These are phyloP conservation scores for Gymnoscopelus braueri DNA, from an alignment of 2,797 vertebrate genomes.

Conservation along the genomic window DNA sequence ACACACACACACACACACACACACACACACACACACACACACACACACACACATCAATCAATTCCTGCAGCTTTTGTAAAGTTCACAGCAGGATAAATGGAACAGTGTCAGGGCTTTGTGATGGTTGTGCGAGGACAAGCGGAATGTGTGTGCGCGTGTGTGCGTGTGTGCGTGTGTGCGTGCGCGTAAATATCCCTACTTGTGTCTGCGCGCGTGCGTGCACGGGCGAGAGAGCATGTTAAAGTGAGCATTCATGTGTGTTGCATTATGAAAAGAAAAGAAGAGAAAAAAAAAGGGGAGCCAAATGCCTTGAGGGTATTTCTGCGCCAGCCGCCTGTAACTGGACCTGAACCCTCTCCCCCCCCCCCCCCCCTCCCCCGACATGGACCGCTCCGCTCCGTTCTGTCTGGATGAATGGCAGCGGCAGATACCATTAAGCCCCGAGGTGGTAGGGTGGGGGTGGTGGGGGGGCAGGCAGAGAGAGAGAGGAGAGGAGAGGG, in stretches of 20 bases:
- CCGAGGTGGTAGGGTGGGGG: slow-evolving; percentile 27
- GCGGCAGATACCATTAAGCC: slow-evolving; percentile 69
- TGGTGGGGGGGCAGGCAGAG: neutral
- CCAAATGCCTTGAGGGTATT: slow-evolving; percentile 54
- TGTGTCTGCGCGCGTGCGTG: slow-evolving; percentile 13
- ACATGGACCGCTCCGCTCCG: slow-evolving; percentile 38
- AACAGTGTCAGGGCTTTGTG: neutral
- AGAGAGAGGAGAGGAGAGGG: slow-evolving; percentile 5
- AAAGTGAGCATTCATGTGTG: slow-evolving; percentile 50
- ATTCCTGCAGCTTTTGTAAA: neutral
- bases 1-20: neutral
- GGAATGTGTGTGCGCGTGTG: slow-evolving; percentile 2
- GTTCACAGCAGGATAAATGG: neutral
- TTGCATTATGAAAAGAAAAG: slow-evolving; percentile 1
- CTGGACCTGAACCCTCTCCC: slow-evolving; percentile 45
- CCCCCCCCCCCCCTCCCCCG: slow-evolving; percentile 31
- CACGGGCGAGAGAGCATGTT: slow-evolving; percentile 1
- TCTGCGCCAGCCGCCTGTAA: slow-evolving; percentile 65
- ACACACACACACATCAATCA: neutral
- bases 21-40: neutral
- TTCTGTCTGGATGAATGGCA: slow-evolving; percentile 67
- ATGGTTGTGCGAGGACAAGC: neutral
- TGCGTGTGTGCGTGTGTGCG: slow-evolving; percentile 6
- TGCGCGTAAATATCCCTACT: slow-evolving; percentile 18
- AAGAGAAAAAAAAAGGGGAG: slow-evolving; percentile 28